These are phyloP conservation scores for Caenorhabditis japonica DNA, from an alignment of 2,888 invertebrate genomes.

Conservation along the genomic window DNA sequence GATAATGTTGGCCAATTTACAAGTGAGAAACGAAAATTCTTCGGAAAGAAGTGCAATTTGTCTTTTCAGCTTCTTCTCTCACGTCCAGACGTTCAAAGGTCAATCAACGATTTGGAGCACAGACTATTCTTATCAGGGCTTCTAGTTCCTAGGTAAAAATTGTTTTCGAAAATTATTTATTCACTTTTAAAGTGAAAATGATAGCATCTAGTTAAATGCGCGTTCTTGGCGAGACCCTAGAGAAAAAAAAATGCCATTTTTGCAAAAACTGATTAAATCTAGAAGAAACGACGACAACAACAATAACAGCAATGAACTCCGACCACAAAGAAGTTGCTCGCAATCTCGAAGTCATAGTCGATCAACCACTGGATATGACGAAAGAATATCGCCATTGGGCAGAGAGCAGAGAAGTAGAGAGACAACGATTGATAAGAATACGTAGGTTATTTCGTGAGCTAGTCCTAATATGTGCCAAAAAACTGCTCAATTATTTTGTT, in stretches of 20 bases:
- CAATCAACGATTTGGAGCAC: constrained; percentile 87
- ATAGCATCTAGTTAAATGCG: too few relatives aligned
- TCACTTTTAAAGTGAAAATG: too few relatives aligned
- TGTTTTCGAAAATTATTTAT: not conserved
- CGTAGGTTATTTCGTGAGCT: too few relatives aligned
- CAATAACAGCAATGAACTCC: constrained; percentile 26
- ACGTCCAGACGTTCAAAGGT: constrained; percentile 88
- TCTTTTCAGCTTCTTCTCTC: constrained; percentile 85
- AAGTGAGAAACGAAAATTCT: constrained; percentile 39
- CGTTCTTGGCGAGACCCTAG: too few relatives aligned
- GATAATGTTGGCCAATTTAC: constrained; percentile 85
- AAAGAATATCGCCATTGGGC: constrained; percentile 41
- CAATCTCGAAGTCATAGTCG: constrained; percentile 37
- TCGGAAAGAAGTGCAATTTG: not conserved
- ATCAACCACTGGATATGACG: constrained; percentile 30
- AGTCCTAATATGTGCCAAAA: too few relatives aligned
- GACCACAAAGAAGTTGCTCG: constrained; percentile 39
- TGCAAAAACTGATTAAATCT: too few relatives aligned
- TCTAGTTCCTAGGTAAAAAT: constrained; percentile 48
- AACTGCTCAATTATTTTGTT: too few relatives aligned
- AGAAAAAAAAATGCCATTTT: too few relatives aligned
- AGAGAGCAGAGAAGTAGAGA: constrained; percentile 28
- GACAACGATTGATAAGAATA: constrained; percentile 14
- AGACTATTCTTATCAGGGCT: constrained; percentile 78
- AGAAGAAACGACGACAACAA: too few relatives aligned